Percentiles rank a stretch among this genome's conserved stretches.
phyloP scores from a whole-genome alignment of 2,888 invertebrate genomes.

The Galerucella nymphaeae region DNA sequence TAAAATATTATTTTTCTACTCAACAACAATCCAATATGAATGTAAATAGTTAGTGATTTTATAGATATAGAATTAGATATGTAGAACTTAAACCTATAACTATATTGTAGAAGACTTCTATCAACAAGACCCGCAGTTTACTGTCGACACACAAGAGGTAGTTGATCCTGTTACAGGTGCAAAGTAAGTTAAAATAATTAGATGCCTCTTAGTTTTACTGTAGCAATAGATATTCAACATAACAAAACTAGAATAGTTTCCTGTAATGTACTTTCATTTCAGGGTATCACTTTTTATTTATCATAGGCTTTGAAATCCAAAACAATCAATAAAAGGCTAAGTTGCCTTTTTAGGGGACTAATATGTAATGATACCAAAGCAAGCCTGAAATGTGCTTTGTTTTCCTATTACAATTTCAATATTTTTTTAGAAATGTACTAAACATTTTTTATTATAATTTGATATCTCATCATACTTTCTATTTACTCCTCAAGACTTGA shows the following conservation, averaged over 20 bases:
- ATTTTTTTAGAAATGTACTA: no score
- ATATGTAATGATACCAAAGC: no score
- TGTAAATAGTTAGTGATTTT: not conserved
- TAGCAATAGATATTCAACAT: not conserved
- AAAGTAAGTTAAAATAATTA: slow-evolving; percentile 62
- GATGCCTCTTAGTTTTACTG: not conserved
- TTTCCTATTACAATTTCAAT: no score
- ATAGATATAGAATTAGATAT: slow-evolving; percentile 29
- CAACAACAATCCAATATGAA: not conserved
- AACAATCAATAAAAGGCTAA: no score
- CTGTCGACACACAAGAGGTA: slow-evolving; percentile 67
- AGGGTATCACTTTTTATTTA: no score
- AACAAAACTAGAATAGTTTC: not conserved
- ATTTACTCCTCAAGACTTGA: no score
- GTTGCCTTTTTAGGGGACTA: no score
- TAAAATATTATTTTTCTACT: not conserved
- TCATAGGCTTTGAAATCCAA: no score
- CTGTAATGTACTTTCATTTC: no score
- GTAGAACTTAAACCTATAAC: slow-evolving; percentile 25
- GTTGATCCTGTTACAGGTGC: slow-evolving; percentile 68
- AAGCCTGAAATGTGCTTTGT: no score
- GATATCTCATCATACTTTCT: no score
- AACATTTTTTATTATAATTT: no score
- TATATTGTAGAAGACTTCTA: slow-evolving; percentile 70
- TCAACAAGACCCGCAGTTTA: slow-evolving; percentile 69